Percentiles rank a stretch among this genome's conserved stretches.
Evolutionary conservation across 2,797 vertebrate species (phyloP).

Genomic region (Lacerta viridis): DNA sequence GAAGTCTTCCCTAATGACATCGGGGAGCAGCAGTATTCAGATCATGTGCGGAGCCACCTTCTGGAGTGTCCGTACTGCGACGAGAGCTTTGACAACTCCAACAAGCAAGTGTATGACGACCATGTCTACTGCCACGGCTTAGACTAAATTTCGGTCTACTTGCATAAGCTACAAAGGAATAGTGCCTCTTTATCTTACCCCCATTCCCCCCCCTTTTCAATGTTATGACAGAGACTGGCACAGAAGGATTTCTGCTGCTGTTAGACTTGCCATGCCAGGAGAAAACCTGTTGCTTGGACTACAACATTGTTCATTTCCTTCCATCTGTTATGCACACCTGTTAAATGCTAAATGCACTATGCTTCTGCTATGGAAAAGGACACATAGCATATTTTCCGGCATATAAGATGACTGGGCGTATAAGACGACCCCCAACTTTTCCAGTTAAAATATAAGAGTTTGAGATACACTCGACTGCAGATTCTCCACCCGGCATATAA

Average conservation of each 20-base stretch:
- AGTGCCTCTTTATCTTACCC: neutral
- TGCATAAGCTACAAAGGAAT: neutral
- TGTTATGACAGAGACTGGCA: slow-evolving; percentile 5
- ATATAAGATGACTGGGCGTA: too few relatives aligned
- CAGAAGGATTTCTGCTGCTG: neutral
- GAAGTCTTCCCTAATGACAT: slow-evolving; percentile 10
- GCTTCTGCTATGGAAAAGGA: slow-evolving; percentile 1
- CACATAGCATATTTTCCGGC: too few relatives aligned
- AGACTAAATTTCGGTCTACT: neutral
- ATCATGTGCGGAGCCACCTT: slow-evolving; percentile 29
- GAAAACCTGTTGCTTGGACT: slow-evolving; percentile 2
- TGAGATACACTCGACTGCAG: too few relatives aligned
- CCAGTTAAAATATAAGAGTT: too few relatives aligned
- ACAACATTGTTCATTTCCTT: neutral
- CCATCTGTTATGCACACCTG: neutral
- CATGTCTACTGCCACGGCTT: slow-evolving; percentile 28
- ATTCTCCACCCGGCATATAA: too few relatives aligned
- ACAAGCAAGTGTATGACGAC: slow-evolving; percentile 36
- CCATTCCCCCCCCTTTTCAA: neutral
- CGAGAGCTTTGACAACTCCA: slow-evolving; percentile 6
- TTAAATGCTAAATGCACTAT: neutral
- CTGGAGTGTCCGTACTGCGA: slow-evolving; percentile 20
- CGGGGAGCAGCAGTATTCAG: neutral
- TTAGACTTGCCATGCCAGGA: neutral
- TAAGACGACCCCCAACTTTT: too few relatives aligned